These are phyloP conservation scores for Platyrinchus mystaceus DNA, from an alignment of 2,797 vertebrate genomes.

Conservation along the genomic window DNA sequence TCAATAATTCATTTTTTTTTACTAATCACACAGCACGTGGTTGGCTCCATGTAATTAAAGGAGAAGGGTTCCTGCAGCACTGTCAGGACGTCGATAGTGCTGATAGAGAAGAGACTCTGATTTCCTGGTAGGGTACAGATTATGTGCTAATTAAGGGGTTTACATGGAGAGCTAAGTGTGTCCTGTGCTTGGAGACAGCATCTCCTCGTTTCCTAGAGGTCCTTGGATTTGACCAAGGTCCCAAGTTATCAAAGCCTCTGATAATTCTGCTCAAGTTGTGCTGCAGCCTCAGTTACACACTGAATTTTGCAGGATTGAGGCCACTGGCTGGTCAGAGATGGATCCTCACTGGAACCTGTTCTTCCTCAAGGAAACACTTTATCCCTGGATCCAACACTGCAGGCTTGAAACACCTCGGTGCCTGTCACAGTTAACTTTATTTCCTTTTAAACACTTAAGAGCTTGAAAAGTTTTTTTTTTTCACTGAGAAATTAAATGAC, in stretches of 20 bases:
- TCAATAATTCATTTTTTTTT: constrained; percentile 31
- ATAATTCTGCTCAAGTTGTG: background rate
- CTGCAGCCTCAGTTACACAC: background rate
- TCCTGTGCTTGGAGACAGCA: background rate
- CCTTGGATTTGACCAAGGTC: background rate
- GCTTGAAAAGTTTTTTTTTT: background rate
- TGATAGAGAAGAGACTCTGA: background rate
- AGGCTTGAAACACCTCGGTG: background rate
- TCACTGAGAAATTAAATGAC: background rate
- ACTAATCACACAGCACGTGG: background rate
- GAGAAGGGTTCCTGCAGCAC: background rate
- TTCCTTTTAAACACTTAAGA: background rate
- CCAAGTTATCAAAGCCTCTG: background rate
- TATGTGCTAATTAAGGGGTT: background rate
- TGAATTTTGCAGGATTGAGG: background rate
- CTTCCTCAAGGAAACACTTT: background rate
- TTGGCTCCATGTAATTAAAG: constrained; percentile 17
- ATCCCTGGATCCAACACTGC: background rate
- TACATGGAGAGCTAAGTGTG: background rate
- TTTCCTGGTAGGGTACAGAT: background rate
- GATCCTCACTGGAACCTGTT: background rate
- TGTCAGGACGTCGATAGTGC: background rate
- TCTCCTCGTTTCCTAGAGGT: background rate
- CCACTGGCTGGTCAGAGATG: background rate
- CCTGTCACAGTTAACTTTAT: background rate